Conservation (phyloP, 2,113 vertebrate genomes). For the rat (Rattus norvegicus) region GRCr8 NC_086021.1:31342501-31343000, state of each 20-base stretch:
- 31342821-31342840: background rate
- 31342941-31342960: background rate
- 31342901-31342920: background rate
- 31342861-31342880: background rate
- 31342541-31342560: background rate
- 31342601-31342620: background rate
- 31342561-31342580: background rate
- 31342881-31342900: background rate
- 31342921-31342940: background rate
- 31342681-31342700: rapidly evolving
- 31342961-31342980: background rate
- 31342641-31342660: background rate
- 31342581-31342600: background rate
- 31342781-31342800: background rate
- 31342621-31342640: background rate
- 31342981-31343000: background rate
- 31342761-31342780: background rate
- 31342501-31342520: background rate
- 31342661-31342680: background rate
- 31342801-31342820: background rate
- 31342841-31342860: background rate
- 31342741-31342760: background rate
- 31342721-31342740: background rate
- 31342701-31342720: rapidly evolving
- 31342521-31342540: background rate